Percentiles rank a stretch among this genome's conserved stretches.
Evolutionary conservation across 1,140 invertebrate species (phyloP).

Genomic region (Brachionus rotundiformis): DNA sequence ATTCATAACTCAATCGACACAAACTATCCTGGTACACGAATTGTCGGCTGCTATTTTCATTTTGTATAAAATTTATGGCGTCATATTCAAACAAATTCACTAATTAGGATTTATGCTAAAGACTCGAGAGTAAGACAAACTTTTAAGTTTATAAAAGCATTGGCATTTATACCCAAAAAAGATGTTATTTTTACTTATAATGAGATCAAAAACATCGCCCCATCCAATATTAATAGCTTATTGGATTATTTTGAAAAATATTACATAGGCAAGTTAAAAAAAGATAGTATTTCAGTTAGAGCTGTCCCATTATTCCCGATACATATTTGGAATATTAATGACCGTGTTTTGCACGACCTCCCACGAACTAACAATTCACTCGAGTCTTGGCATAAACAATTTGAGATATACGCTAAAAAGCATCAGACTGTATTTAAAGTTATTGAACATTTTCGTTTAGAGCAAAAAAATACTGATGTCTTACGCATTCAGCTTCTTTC

Average conservation of each 20-base stretch:
- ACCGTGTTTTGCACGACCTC: neutral
- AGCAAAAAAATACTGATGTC: neutral
- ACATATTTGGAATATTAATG: neutral
- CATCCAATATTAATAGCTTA: neutral
- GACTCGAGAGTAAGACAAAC: neutral
- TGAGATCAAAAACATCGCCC: neutral
- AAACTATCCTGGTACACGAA: no score
- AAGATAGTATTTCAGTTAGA: neutral
- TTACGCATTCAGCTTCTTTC: neutral
- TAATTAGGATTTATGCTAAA: neutral
- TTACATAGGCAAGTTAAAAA: neutral
- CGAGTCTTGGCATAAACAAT: constrained; percentile 21
- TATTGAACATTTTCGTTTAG: constrained; percentile 1
- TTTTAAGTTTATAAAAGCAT: neutral
- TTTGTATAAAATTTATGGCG: neutral
- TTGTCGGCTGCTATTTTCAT: constrained; percentile 12
- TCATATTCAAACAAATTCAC: neutral
- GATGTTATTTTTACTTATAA: neutral
- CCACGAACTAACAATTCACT: constrained; percentile 2
- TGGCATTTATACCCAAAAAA: neutral
- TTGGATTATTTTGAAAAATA: constrained; percentile 1
- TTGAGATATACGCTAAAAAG: neutral
- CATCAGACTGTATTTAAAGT: neutral
- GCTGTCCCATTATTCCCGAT: neutral
- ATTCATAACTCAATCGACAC: no score